Conservation (phyloP, 2,113 vertebrate genomes). For the Boleophthalmus pectinirostris region DNA sequence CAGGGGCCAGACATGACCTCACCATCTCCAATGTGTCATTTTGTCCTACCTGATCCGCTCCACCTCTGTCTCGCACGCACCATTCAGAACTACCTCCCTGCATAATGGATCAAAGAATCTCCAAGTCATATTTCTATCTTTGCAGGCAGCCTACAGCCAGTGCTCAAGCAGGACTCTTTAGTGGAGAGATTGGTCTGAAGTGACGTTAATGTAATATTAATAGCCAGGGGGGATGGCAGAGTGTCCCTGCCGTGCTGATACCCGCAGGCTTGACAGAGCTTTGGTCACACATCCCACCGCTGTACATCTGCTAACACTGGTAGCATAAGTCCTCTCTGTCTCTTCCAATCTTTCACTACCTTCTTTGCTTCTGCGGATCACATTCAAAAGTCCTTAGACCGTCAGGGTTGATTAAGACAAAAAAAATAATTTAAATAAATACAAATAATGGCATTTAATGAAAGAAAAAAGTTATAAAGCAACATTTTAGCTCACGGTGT, state of each 20-base stretch:
- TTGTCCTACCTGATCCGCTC: constrained; percentile 56
- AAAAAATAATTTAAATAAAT: no score
- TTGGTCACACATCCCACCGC: constrained; percentile 73
- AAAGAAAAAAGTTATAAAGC: no score
- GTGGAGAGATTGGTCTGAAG: constrained; percentile 70
- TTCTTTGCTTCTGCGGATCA: constrained; percentile 6
- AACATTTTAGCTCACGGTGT: no score
- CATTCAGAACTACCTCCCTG: constrained; percentile 46
- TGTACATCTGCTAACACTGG: constrained; percentile 71
- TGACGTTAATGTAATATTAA: constrained; percentile 78
- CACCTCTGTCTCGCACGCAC: constrained; percentile 38
- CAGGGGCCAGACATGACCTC: constrained; percentile 70
- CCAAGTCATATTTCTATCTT: constrained; percentile 39
- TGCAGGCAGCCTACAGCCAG: constrained; percentile 23
- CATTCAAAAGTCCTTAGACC: constrained; percentile 22
- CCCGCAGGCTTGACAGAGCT: constrained; percentile 73
- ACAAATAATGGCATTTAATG: no score
- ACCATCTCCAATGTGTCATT: constrained; percentile 45
- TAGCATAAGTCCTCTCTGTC: constrained; percentile 65
- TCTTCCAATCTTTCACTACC: constrained; percentile 55
- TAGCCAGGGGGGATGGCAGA: constrained; percentile 70
- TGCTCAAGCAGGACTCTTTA: constrained; percentile 42
- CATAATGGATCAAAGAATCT: constrained; percentile 63
- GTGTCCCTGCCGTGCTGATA: constrained; percentile 69
- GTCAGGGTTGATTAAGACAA: not conserved